A percentile compares a stretch with the other conserved stretches of the same genome.
Conservation (phyloP, 1,140 invertebrate species). For the Polyergus mexicanus region DNA sequence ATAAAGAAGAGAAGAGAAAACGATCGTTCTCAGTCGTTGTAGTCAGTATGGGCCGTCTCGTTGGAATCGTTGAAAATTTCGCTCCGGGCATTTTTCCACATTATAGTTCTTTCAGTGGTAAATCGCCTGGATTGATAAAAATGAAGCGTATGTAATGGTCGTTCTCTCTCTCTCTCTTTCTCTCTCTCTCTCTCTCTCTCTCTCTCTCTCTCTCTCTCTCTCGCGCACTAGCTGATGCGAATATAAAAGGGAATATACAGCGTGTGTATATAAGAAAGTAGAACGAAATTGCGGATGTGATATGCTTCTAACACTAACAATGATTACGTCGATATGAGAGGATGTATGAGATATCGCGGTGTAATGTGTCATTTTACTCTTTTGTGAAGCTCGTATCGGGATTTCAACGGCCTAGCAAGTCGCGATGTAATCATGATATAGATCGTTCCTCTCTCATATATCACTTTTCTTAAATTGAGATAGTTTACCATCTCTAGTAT, state of each 20-base stretch:
- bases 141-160: slow-evolving; percentile 56
- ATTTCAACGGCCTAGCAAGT: slow-evolving; percentile 10
- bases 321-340: slow-evolving; percentile 36
- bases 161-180: neutral
- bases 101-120: slow-evolving; percentile 70
- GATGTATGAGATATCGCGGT: neutral
- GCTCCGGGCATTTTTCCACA: slow-evolving; percentile 66
- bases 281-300: slow-evolving; percentile 49
- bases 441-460: neutral
- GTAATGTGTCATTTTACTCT: slow-evolving; percentile 27
- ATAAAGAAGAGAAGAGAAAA: neutral
- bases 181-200: slow-evolving; percentile 5
- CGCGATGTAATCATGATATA: neutral
- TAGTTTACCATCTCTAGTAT: neutral
- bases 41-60: neutral
- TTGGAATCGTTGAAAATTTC: slow-evolving; percentile 35
- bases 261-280: slow-evolving; percentile 27
- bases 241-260: slow-evolving; percentile 31
- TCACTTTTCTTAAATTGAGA: neutral
- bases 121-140: slow-evolving; percentile 75
- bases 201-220: slow-evolving; percentile 10
- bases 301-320: slow-evolving; percentile 48
- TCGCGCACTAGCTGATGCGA: slow-evolving; percentile 6
- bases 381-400: neutral
- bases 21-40: slow-evolving; percentile 46